Conservation (phyloP, 2,113 vertebrate species). For the Syrmaticus mikado region DNA sequence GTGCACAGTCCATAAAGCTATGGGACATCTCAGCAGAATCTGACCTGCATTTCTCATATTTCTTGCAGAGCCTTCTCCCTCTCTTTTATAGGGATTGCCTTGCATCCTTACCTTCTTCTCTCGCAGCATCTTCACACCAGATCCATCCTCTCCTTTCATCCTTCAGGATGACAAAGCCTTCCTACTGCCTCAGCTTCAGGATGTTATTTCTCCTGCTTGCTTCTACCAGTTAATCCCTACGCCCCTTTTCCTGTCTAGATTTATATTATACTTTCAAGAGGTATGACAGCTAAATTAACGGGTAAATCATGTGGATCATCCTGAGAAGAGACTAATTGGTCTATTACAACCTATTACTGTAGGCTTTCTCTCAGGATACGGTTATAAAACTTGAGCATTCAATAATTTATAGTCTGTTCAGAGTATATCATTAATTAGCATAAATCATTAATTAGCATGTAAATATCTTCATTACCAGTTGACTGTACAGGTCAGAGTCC, state of each 20-base stretch:
- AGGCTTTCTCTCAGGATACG: neutral
- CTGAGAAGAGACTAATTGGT: neutral
- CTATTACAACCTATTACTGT: neutral
- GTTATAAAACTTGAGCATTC: neutral
- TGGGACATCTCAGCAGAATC: accelerated
- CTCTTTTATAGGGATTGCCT: neutral
- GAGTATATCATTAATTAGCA: neutral
- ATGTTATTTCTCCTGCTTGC: neutral
- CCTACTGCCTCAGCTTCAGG: neutral
- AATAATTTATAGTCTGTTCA: neutral
- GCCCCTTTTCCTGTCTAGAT: neutral
- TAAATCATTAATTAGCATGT: neutral
- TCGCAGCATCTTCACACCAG: neutral
- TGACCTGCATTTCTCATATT: accelerated
- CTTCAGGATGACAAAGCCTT: neutral
- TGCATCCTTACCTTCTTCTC: neutral
- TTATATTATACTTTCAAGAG: neutral
- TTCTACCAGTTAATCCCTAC: neutral
- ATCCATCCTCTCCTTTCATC: neutral
- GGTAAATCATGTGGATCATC: neutral
- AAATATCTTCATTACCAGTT: neutral
- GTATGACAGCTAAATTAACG: constrained; percentile 17
- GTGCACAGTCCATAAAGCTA: neutral
- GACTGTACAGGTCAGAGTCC: neutral
- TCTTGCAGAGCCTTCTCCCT: neutral